Evolutionary conservation across 2,113 vertebrate genomes (phyloP).

Genomic region (Apistogramma diplotaenia): DNA sequence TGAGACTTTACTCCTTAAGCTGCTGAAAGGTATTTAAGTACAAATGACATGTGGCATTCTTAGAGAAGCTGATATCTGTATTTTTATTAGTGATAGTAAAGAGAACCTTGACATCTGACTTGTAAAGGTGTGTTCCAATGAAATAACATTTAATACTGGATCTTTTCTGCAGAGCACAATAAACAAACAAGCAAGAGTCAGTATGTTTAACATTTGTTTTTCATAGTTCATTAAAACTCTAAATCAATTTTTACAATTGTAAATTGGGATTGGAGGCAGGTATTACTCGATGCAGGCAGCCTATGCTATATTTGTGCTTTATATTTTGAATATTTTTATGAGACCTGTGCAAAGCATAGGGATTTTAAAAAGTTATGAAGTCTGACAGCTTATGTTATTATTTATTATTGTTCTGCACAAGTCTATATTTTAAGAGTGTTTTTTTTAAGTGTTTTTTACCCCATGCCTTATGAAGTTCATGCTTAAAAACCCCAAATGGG

Average conservation of each 20-base stretch:
- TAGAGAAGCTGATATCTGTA: not conserved
- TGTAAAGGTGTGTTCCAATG: not conserved
- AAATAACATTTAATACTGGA: not conserved
- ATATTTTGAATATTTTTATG: too few relatives aligned
- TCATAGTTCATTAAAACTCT: too few relatives aligned
- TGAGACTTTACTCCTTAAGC: not conserved
- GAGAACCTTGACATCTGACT: not conserved
- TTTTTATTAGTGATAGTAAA: not conserved
- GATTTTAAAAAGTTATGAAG: not conserved
- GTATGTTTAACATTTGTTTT: too few relatives aligned
- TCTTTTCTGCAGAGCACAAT: not conserved
- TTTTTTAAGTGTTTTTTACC: not conserved
- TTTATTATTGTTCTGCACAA: not conserved
- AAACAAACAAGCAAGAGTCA: too few relatives aligned
- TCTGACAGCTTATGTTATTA: not conserved
- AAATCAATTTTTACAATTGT: too few relatives aligned
- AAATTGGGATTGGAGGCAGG: too few relatives aligned
- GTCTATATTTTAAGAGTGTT: not conserved
- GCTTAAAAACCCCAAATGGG: not conserved
- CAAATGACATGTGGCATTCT: not conserved
- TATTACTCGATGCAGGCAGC: too few relatives aligned
- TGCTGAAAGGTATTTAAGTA: not conserved
- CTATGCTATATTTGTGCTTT: too few relatives aligned
- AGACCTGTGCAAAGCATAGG: too few relatives aligned
- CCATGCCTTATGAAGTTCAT: not conserved